Evolutionary conservation across 35 echinoderm and acorn worm genomes (phyloP).

Genomic region (Apostichopus californicus): DNA sequence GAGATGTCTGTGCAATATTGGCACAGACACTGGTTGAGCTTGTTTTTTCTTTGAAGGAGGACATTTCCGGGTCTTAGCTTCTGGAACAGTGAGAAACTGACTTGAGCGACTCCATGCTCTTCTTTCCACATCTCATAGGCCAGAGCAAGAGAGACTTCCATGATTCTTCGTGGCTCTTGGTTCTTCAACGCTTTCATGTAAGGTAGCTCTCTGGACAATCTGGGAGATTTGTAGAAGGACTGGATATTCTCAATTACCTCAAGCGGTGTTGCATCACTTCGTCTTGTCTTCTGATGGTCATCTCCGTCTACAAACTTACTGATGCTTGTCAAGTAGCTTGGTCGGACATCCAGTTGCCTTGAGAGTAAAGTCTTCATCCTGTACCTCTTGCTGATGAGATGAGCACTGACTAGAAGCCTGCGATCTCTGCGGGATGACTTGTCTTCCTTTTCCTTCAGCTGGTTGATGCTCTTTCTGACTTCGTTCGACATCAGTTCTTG

Average conservation of each 20-base stretch:
- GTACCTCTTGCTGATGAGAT: slow-evolving; percentile 44
- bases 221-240: slow-evolving; percentile 48
- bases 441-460: slow-evolving; percentile 44
- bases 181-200: slow-evolving; percentile 50
- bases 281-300: background rate
- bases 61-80: slow-evolving; percentile 3
- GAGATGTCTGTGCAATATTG: slow-evolving; percentile 21
- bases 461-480: background rate
- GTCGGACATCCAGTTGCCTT: slow-evolving; percentile 53
- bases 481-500: slow-evolving; percentile 41
- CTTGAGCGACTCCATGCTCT: slow-evolving; percentile 20
- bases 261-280: slow-evolving; percentile 43
- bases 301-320: slow-evolving; percentile 13
- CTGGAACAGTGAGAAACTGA: slow-evolving; percentile 43
- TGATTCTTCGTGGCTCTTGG: slow-evolving; percentile 5
- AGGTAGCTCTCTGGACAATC: slow-evolving; percentile 52
- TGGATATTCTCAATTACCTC: slow-evolving; percentile 50
- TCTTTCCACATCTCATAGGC: slow-evolving; percentile 54
- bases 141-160: slow-evolving; percentile 38
- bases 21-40: slow-evolving; percentile 47
- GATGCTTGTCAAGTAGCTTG: slow-evolving; percentile 53
- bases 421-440: slow-evolving; percentile 41
- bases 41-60: too few species aligned
- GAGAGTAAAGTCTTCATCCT: background rate
- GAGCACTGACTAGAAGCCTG: slow-evolving; percentile 28